Evolutionary conservation across 2,113 vertebrate genomes (phyloP), one percentile per base, ranked within the genome.

Genomic region (Chelonoidis abingdonii): DNA sequence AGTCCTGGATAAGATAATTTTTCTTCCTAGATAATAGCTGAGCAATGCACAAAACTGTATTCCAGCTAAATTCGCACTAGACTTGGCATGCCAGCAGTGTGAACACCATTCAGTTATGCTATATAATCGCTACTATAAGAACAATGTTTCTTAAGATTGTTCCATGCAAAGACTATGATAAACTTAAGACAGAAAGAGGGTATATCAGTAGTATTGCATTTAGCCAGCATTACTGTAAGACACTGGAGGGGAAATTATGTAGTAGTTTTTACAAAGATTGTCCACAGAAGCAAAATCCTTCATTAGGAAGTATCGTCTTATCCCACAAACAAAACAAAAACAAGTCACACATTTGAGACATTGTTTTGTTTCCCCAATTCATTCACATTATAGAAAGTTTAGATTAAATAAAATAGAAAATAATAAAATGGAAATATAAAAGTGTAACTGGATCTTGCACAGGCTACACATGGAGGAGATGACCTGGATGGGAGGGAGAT

Each of bases 301-400:
- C 27, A n/a, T 21, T 0, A 16, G 24, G 49, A 41, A 80, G 13
- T 65, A 65, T 78, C 75, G 1, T 62, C 69, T 86, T 6, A 44
- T 78, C 44, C 41, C 84, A 49, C 69, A 88, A 83, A 62, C 14
- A 44, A 9, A 24, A 0, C 81, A 24, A 52, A 9, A 19, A 0
- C 82, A 29, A 29, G 52, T 69, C 94, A 62, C 86, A 90, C 79
- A 44, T 53, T 92, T 21, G 92, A 93, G 38, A n/a, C n/a, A 44
- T 4, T 13, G 35, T 27, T 56, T 83, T 83, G 53, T 25, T 54
- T 22, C 80, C 53, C 11, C 65, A 87, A 59, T 50, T 54, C 91
- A 83, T 0, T 0, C 2, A 65, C 25, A 8, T 7, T 24, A 41
- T 49, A 0, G 22, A 65, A 79, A 86, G 50, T 1, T 4, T 17